phyloP scores from a whole-genome alignment of 2,888 invertebrate species.

The Nephrotoma guestfalica region DNA sequence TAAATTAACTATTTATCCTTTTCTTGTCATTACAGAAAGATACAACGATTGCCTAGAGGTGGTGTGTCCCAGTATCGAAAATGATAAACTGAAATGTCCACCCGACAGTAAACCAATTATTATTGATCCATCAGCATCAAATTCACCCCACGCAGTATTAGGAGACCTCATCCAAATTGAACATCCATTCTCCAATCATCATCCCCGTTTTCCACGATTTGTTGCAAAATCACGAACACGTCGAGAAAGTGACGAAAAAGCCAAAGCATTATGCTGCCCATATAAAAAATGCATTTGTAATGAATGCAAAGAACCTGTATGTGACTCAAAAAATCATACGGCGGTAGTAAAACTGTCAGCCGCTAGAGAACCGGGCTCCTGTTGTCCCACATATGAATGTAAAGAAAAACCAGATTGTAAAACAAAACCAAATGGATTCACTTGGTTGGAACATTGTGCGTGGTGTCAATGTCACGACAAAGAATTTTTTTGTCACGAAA shows the following conservation, averaged over 20 bases:
- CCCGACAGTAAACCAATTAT: not conserved
- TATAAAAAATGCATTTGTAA: slow-evolving; percentile 7
- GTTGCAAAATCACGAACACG: not conserved
- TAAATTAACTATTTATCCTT: not conserved
- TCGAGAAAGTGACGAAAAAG: slow-evolving; percentile 5
- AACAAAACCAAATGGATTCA: not conserved
- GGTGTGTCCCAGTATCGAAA: not conserved
- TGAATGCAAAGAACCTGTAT: not conserved
- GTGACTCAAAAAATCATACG: not conserved
- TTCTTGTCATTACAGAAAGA: not conserved
- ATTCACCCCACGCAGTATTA: not conserved
- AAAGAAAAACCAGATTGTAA: slow-evolving; percentile 20
- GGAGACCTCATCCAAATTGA: not conserved
- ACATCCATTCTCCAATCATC: not conserved
- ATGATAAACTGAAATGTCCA: not conserved
- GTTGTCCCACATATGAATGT: slow-evolving; percentile 28
- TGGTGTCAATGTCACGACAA: not conserved
- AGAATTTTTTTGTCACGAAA: not conserved
- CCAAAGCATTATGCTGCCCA: slow-evolving; percentile 2
- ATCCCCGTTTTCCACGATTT: not conserved
- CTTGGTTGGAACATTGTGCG: slow-evolving; percentile 1
- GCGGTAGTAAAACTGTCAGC: not conserved
- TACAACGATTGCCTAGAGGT: not conserved
- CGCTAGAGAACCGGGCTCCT: slow-evolving; percentile 19
- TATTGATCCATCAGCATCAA: not conserved